phyloP scores from a whole-genome alignment of 2,888 invertebrate genomes.

The Leptopterna dolabrata region DNA sequence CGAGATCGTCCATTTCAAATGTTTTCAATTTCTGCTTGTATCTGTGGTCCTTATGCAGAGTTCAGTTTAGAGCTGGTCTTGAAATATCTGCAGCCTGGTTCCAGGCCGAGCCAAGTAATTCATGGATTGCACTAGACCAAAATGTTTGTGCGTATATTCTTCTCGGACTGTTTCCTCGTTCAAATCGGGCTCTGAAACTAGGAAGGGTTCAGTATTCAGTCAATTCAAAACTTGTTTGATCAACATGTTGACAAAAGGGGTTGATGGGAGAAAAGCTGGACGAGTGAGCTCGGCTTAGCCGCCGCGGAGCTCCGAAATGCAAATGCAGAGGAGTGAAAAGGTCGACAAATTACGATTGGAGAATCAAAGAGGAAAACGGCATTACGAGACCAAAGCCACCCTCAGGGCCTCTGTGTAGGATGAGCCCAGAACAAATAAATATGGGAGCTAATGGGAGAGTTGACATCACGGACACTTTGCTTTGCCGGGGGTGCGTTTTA shows the following conservation, averaged over 20 bases:
- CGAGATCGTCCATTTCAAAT: too few relatives aligned
- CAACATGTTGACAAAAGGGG: slow-evolving; percentile 40
- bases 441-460: slow-evolving; percentile 44
- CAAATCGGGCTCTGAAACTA: not conserved
- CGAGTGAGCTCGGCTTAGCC: slow-evolving; percentile 19
- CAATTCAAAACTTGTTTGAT: slow-evolving; percentile 7
- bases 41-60: too few relatives aligned
- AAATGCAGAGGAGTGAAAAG: slow-evolving; percentile 48
- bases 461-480: slow-evolving; percentile 13
- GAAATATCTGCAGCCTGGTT: too few relatives aligned
- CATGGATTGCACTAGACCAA: too few relatives aligned
- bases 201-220: slow-evolving; percentile 14
- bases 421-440: slow-evolving; percentile 48
- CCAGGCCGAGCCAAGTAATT: too few relatives aligned
- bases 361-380: slow-evolving; percentile 45
- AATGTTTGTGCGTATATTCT: not conserved
- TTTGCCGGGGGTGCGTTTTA: not conserved
- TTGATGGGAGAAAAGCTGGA: not conserved
- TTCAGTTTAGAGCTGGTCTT: too few relatives aligned
- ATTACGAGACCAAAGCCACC: not conserved
- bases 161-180: not conserved
- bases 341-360: slow-evolving; percentile 45
- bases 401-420: not conserved
- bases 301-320: slow-evolving; percentile 17
- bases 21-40: too few relatives aligned